Percentiles rank a stretch among this genome's conserved stretches.
Evolutionary conservation across 2,888 invertebrate species (phyloP).

Genomic region (Lasioglossum calceatum): DNA sequence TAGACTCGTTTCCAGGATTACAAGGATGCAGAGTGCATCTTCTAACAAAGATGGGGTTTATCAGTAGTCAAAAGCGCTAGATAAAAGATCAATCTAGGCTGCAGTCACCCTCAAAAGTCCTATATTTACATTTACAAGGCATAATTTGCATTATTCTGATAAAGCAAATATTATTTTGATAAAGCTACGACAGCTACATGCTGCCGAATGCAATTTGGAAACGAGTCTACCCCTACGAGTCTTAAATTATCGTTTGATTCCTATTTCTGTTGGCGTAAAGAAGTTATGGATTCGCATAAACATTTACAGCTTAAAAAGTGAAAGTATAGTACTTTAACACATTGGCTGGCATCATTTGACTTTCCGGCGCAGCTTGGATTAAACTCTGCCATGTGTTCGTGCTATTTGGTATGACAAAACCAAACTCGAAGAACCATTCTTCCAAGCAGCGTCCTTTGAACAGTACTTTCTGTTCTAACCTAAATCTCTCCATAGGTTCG

Average conservation of each 20-base stretch:
- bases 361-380: constrained; percentile 99
- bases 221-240: too few relatives aligned
- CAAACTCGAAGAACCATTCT: constrained; percentile 99
- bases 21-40: too few relatives aligned
- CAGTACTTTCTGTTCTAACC: constrained; percentile 94
- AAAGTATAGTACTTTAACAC: constrained; percentile 92
- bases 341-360: constrained; percentile 99
- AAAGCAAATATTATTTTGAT: too few relatives aligned
- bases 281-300: background rate
- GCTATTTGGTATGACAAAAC: constrained; percentile 98
- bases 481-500: constrained; percentile 97
- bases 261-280: background rate
- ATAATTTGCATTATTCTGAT: too few relatives aligned
- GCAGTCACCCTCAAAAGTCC: too few relatives aligned
- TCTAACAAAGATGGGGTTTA: too few relatives aligned
- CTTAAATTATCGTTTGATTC: background rate
- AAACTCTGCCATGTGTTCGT: constrained; percentile 99
- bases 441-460: constrained; percentile 96
- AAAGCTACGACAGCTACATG: too few relatives aligned
- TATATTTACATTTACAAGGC: too few relatives aligned
- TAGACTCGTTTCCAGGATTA: too few relatives aligned
- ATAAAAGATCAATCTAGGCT: too few relatives aligned
- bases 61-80: too few relatives aligned
- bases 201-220: too few relatives aligned
- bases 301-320: background rate